A percentile compares a stretch with the other conserved stretches of the same genome.
These are phyloP conservation scores for Batillaria attramentaria DNA, from an alignment of 1,140 invertebrate genomes.

Conservation along the genomic window DNA sequence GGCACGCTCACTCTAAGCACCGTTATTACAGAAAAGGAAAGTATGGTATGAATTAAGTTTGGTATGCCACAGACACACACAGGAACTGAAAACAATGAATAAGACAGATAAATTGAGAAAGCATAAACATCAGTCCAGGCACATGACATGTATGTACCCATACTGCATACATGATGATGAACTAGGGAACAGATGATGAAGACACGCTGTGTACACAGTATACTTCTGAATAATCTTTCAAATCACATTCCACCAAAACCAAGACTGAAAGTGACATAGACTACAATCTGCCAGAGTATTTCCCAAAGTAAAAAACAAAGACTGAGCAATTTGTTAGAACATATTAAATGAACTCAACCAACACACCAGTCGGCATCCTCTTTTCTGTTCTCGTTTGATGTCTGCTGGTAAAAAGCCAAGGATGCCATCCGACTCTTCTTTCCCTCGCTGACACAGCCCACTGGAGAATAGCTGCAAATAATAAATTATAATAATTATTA, in stretches of 20 bases:
- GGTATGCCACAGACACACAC: neutral
- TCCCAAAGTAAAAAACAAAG: neutral
- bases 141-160: too few species aligned
- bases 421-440: conserved; percentile 76
- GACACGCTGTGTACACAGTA: too few species aligned
- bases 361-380: conserved; percentile 76
- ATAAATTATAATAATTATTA: neutral
- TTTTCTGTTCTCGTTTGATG: conserved; percentile 76
- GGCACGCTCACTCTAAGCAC: neutral
- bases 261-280: neutral
- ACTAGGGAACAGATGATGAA: too few species aligned
- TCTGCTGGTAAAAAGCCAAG: conserved; percentile 78
- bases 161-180: too few species aligned
- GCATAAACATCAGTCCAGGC: too few species aligned
- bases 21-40: neutral
- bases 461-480: conserved; percentile 77
- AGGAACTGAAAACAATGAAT: neutral
- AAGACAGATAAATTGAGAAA: too few species aligned
- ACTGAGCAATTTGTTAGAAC: neutral
- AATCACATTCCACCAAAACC: neutral
- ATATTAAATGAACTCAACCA: too few species aligned
- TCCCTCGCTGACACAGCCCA: conserved; percentile 77
- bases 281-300: neutral
- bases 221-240: neutral
- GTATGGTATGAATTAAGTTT: neutral